Percentiles rank a stretch among this genome's conserved stretches.
phyloP scores from a whole-genome alignment of 2,797 vertebrate genomes.

The Mastacembelus armatus region DNA sequence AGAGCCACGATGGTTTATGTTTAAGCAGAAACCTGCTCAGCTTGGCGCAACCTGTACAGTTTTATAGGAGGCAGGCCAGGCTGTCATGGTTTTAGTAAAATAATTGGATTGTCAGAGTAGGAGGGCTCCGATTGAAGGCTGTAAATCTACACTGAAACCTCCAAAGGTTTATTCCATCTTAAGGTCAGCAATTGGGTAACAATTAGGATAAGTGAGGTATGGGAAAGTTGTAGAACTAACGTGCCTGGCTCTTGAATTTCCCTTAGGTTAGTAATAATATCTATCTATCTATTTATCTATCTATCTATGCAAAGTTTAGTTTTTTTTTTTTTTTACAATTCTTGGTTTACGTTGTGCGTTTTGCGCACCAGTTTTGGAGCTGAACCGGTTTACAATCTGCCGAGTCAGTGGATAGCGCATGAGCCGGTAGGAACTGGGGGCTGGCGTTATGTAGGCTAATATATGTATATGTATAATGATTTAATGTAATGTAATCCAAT shows the following conservation, averaged over 20 bases:
- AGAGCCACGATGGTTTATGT: conserved; percentile 59
- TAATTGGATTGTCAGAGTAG: conserved; percentile 69
- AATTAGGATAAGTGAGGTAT: conserved; percentile 42
- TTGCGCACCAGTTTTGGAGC: conserved; percentile 38
- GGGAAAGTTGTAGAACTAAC: not conserved
- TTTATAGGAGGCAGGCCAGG: conserved; percentile 58
- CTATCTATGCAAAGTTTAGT: too few relatives aligned
- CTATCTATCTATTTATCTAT: too few relatives aligned
- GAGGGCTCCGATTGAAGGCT: conserved; percentile 45
- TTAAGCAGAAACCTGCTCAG: conserved; percentile 46
- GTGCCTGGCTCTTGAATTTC: too few relatives aligned
- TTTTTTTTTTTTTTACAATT: conserved; percentile 30
- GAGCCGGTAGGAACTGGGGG: not conserved
- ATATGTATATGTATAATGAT: too few relatives aligned
- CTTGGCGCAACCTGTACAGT: conserved; percentile 45
- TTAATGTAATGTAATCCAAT: not conserved
- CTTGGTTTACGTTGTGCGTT: conserved; percentile 5
- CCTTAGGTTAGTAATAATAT: too few relatives aligned
- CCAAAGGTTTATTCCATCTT: conserved; percentile 10
- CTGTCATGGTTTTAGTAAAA: conserved; percentile 64
- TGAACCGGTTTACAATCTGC: conserved; percentile 12
- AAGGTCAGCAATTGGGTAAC: conserved; percentile 47
- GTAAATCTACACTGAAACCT: conserved; percentile 60
- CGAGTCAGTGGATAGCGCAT: conserved; percentile 8
- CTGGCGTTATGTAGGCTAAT: too few relatives aligned